Conservation (phyloP, 1,140 invertebrate species). For the Drosophila pachea region DNA sequence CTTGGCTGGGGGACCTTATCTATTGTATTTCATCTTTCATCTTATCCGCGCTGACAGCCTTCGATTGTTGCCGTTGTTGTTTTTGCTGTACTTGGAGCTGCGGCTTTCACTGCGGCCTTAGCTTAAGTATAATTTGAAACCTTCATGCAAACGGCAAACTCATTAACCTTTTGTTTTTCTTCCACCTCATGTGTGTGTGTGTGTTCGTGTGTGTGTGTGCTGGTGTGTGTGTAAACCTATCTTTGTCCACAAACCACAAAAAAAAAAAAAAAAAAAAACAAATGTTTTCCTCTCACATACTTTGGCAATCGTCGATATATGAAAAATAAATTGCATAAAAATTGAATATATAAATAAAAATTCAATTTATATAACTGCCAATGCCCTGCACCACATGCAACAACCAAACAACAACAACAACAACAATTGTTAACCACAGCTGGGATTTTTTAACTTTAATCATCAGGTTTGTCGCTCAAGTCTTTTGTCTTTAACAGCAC, state of each 20-base stretch:
- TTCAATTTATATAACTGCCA: slow-evolving; percentile 34
- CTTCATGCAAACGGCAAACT: slow-evolving; percentile 41
- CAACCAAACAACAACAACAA: slow-evolving; percentile 29
- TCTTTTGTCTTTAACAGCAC: slow-evolving; percentile 71
- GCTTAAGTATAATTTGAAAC: slow-evolving; percentile 20
- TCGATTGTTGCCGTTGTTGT: background rate
- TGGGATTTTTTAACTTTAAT: slow-evolving; percentile 79
- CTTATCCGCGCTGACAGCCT: slow-evolving; percentile 1
- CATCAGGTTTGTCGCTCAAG: slow-evolving; percentile 78
- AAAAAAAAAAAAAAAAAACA: slow-evolving; percentile 41
- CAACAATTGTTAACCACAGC: slow-evolving; percentile 61
- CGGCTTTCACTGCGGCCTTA: slow-evolving; percentile 35
- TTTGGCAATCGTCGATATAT: slow-evolving; percentile 32
- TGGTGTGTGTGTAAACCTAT: slow-evolving; percentile 26
- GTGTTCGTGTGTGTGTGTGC: slow-evolving; percentile 38
- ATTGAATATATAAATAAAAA: slow-evolving; percentile 28
- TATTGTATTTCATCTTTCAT: slow-evolving; percentile 1
- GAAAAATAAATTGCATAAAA: slow-evolving; percentile 1
- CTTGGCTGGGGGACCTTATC: too few relatives aligned
- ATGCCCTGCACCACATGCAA: slow-evolving; percentile 29
- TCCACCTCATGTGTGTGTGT: slow-evolving; percentile 31
- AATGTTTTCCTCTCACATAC: slow-evolving; percentile 52
- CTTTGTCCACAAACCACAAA: slow-evolving; percentile 50
- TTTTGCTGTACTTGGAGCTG: background rate
- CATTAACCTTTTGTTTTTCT: slow-evolving; percentile 65